Evolutionary conservation across 2,888 invertebrate species (phyloP), one percentile per base, ranked within the genome.

Genomic region (Iselma pallidipennis): DNA sequence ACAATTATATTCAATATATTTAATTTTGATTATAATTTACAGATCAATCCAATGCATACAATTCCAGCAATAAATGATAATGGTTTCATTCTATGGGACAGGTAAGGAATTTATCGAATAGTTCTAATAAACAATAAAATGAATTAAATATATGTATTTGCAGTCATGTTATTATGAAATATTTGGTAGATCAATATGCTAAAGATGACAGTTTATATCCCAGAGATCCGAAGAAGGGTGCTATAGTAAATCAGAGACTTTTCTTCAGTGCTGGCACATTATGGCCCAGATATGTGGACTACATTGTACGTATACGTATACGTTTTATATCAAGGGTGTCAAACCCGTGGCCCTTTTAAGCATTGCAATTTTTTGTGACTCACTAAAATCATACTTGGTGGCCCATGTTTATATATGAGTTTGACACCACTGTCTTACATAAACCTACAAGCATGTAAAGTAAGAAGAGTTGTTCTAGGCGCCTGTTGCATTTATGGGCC

Each of bases 41-140:
- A 89, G 89, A 84, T 89, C 79, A 90, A 89, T 78, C 89, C 89
- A 2, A 87, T 89, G 76, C 91, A 91, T 71, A 88, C 88, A 0
- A 82, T 91, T 60, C 91, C 91, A 2, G 89, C 90, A 1, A 84
- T 92, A 74, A 85, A 89, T 70, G 91, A 91, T 74, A 86, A 86
- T 71, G 91, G 90, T 42, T 89, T 90, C 68, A 83, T 85, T 68
- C 76, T 91, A 54, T 89, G 87, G 85, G 91, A 91, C 78, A 89
- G 88, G 88, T 88, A 78, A 72, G 59, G 31, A 10, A 14, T 25
- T 48, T 49, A 37, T 59, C 57, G 55, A 45, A 58, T 59, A 45
- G 33, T 49, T 59, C 55, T 53, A 16, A 51, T n/a, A 25, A 21
- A 4, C n/a, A n/a, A n/a, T n/a, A n/a, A n/a, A n/a, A n/a, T n/a